Evolutionary conservation across 2,888 invertebrate genomes (phyloP).

Genomic region (Callyntrura guangdongensis): DNA sequence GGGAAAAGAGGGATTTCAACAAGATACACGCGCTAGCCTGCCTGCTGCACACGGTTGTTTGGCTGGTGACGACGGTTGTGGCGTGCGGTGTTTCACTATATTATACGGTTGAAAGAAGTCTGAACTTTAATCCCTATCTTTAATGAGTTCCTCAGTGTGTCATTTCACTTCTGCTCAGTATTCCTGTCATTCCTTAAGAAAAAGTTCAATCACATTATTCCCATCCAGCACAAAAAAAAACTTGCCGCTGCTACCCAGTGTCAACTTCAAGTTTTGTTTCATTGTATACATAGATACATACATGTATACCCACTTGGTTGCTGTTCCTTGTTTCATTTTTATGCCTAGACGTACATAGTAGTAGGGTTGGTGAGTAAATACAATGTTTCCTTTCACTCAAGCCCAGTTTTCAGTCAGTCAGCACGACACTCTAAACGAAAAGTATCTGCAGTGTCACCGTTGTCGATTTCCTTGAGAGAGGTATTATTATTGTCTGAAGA

Average conservation of each 20-base stretch:
- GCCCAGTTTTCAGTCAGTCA: constrained; percentile 55
- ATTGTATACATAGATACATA: background rate
- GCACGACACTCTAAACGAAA: constrained; percentile 45
- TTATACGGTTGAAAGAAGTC: constrained; percentile 56
- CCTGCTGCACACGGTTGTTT: background rate
- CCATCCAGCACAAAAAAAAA: constrained; percentile 32
- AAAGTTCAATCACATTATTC: constrained; percentile 71
- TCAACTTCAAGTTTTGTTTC: constrained; percentile 11
- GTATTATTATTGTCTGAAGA: constrained; percentile 67
- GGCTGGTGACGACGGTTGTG: background rate
- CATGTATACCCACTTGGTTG: background rate
- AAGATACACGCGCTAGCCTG: no score
- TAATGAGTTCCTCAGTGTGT: constrained; percentile 83
- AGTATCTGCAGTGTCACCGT: constrained; percentile 64
- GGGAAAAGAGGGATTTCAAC: background rate
- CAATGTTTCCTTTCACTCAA: constrained; percentile 24
- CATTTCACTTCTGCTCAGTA: constrained; percentile 70
- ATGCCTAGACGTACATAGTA: no score
- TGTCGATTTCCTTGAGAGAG: constrained; percentile 73
- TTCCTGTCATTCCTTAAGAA: constrained; percentile 44
- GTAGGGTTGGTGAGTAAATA: no score
- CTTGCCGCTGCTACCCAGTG: constrained; percentile 14
- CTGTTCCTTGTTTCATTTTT: background rate
- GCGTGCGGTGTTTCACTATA: background rate
- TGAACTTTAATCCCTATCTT: constrained; percentile 81